Conservation (phyloP, 1,140 invertebrate genomes). For the Bombus difficillimus region DNA sequence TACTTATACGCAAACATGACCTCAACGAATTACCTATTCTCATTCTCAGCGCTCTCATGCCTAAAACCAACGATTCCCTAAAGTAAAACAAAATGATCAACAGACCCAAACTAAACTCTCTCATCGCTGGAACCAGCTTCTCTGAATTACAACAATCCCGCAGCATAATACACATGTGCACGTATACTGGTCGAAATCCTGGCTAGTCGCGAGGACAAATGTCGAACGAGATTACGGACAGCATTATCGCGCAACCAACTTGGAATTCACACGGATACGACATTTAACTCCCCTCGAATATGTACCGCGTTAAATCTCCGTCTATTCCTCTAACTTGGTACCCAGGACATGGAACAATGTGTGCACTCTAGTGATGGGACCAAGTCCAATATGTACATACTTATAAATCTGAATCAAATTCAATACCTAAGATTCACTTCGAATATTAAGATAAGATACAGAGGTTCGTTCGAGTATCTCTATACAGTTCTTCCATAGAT, state of each 20-base stretch:
- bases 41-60: too few relatives aligned
- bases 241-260: slow-evolving; percentile 43
- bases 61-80: not conserved
- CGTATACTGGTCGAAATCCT: not conserved
- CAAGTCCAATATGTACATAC: slow-evolving; percentile 8
- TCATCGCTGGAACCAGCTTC: not conserved
- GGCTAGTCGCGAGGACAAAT: slow-evolving; percentile 1
- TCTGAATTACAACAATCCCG: not conserved
- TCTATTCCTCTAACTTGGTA: slow-evolving; percentile 23
- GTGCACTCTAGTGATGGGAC: too few relatives aligned
- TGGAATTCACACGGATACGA: slow-evolving; percentile 31
- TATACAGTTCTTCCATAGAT: too few relatives aligned
- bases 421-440: not conserved
- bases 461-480: too few relatives aligned
- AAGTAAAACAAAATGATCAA: slow-evolving; percentile 8
- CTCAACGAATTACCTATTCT: too few relatives aligned
- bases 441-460: too few relatives aligned
- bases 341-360: not conserved
- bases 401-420: not conserved
- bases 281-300: slow-evolving; percentile 45
- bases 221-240: slow-evolving; percentile 20
- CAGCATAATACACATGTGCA: not conserved
- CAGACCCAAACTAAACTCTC: too few relatives aligned
- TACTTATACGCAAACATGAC: too few relatives aligned
- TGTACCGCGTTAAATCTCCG: slow-evolving; percentile 49